Conservation (phyloP, 2,888 invertebrate species). For the Agriopis marginaria region DNA sequence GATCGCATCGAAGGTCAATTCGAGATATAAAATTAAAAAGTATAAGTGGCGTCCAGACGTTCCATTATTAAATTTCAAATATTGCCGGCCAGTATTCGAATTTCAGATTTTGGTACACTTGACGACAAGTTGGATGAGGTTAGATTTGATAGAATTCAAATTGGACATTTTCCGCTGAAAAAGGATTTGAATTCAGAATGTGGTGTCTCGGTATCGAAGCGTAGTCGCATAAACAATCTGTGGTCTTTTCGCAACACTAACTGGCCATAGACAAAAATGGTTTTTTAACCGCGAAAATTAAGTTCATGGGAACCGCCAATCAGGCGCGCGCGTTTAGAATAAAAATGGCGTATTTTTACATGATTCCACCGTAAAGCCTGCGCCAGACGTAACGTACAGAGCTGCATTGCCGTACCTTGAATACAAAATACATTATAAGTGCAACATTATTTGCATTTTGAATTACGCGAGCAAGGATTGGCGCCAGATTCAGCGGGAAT, state of each 20-base stretch:
- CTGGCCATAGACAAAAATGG: conserved; percentile 61
- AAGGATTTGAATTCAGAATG: conserved; percentile 51
- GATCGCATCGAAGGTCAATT: conserved; percentile 79
- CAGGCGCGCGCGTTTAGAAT: conserved; percentile 77
- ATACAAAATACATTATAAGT: conserved; percentile 83
- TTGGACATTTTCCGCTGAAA: conserved; percentile 26
- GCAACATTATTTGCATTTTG: conserved; percentile 83
- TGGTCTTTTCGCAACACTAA: conserved; percentile 40
- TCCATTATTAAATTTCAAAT: conserved; percentile 83
- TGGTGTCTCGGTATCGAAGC: conserved; percentile 22
- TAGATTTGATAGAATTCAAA: conserved; percentile 8
- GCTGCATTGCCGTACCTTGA: conserved; percentile 72
- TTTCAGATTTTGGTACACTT: conserved; percentile 71
- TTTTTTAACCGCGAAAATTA: conserved; percentile 79
- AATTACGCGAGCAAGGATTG: conserved; percentile 78
- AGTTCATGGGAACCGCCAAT: conserved; percentile 84
- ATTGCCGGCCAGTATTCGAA: conserved; percentile 79
- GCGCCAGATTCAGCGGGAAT: conserved; percentile 56
- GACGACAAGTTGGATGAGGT: conserved; percentile 37
- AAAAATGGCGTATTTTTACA: conserved; percentile 83
- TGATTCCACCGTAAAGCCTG: conserved; percentile 82
- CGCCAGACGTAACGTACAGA: conserved; percentile 71
- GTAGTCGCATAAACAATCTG: neutral
- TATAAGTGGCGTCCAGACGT: conserved; percentile 75
- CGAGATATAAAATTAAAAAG: conserved; percentile 84